Evolutionary conservation across 2,888 invertebrate species (phyloP).

Genomic region (Cyclophora albipunctata): DNA sequence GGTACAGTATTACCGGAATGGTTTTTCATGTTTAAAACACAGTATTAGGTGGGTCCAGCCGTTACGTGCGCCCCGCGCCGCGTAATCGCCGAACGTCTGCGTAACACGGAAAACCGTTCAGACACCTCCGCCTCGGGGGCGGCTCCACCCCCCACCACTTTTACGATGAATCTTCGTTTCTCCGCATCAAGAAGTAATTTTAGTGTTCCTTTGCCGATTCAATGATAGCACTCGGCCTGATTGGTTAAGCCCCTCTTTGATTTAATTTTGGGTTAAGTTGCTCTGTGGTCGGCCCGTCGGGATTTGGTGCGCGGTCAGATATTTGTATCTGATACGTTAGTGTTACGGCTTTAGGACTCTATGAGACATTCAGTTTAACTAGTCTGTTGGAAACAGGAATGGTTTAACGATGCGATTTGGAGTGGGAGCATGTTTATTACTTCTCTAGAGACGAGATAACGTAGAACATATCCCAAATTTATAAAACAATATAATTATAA

Average conservation of each 20-base stretch:
- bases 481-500: no score
- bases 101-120: slow-evolving; percentile 75
- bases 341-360: slow-evolving; percentile 28
- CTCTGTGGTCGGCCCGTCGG: slow-evolving; percentile 60
- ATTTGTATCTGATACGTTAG: slow-evolving; percentile 41
- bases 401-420: neutral
- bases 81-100: slow-evolving; percentile 65
- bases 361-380: slow-evolving; percentile 15
- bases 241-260: slow-evolving; percentile 74
- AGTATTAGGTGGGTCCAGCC: slow-evolving; percentile 52
- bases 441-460: no score
- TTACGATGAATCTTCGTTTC: slow-evolving; percentile 76
- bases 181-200: slow-evolving; percentile 76
- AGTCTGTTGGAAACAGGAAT: slow-evolving; percentile 13
- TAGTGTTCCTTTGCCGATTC: slow-evolving; percentile 75
- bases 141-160: slow-evolving; percentile 54
- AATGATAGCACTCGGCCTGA: slow-evolving; percentile 75
- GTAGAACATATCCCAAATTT: no score
- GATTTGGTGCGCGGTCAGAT: slow-evolving; percentile 49
- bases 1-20: slow-evolving; percentile 63
- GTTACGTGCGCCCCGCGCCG: slow-evolving; percentile 58
- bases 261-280: slow-evolving; percentile 74
- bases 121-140: slow-evolving; percentile 41
- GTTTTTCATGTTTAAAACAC: slow-evolving; percentile 72
- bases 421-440: neutral